These are phyloP conservation scores for Danaus plexippus DNA, from an alignment of 1,140 invertebrate species.

Conservation along the genomic window DNA sequence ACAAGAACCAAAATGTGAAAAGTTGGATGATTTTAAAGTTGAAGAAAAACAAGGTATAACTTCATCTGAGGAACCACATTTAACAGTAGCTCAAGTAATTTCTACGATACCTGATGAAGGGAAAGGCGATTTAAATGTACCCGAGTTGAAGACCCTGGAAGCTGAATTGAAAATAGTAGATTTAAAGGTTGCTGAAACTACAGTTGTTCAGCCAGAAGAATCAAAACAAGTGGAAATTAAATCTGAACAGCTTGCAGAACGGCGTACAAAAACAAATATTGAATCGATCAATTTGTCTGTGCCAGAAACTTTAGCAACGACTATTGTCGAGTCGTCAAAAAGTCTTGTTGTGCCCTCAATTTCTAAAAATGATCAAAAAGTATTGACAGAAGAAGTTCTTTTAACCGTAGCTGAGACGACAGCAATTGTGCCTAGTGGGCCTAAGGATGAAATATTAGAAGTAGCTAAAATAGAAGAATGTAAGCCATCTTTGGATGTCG, in stretches of 20 bases:
- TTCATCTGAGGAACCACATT: constrained; percentile 3
- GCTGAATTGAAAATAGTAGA: constrained; percentile 11
- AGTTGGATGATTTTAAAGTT: no score
- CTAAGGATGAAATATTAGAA: constrained; percentile 1
- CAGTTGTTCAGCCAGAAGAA: constrained; percentile 1
- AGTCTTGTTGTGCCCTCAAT: no score
- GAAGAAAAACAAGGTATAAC: background rate
- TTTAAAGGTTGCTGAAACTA: constrained; percentile 13
- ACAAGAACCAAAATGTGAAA: no score
- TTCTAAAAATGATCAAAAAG: background rate
- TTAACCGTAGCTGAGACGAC: background rate
- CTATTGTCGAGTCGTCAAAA: no score
- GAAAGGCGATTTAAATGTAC: no score
- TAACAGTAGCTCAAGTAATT: constrained; percentile 3
- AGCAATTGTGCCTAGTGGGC: constrained; percentile 2
- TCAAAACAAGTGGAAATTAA: no score
- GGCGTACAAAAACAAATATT: no score
- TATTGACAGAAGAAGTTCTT: background rate
- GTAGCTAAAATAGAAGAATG: constrained; percentile 10
- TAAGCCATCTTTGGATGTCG: background rate
- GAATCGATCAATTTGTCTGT: no score
- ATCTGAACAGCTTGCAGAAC: no score
- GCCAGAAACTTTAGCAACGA: no score
- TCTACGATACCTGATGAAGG: no score
- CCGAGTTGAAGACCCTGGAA: background rate